Conservation (phyloP, 2,797 vertebrate genomes). For the Syncerus caffer region DNA sequence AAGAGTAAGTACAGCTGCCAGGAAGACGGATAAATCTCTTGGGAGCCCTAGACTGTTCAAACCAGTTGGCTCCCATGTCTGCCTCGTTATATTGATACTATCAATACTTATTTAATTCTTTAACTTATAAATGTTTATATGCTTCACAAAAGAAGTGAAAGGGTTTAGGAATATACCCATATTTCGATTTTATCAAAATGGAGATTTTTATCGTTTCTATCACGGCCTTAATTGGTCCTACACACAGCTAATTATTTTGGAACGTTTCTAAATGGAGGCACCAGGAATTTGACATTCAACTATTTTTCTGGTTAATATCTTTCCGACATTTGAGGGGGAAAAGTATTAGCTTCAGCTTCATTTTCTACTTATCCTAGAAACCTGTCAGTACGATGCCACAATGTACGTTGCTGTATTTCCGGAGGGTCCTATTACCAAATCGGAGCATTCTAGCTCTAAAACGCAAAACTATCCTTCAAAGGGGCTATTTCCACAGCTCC, state of each 20-base stretch:
- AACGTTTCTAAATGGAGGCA: neutral
- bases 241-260: neutral
- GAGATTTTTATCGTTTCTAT: neutral
- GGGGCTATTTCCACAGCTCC: neutral
- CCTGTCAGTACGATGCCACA: neutral
- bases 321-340: neutral
- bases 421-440: neutral
- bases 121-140: neutral
- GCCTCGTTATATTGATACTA: neutral
- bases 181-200: neutral
- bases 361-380: conserved; percentile 42
- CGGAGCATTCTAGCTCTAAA: neutral
- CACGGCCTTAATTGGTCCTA: neutral
- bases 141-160: neutral
- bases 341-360: neutral
- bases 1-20: neutral
- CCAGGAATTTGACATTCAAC: neutral
- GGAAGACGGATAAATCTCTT: neutral
- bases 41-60: neutral
- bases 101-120: neutral
- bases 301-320: conserved; percentile 8
- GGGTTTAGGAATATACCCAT: neutral
- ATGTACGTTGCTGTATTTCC: neutral
- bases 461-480: neutral
- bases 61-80: neutral